Percentiles rank a stretch among this genome's conserved stretches.
These are phyloP conservation scores for Aphidius colemani DNA, from an alignment of 2,888 invertebrate genomes.

Conservation along the genomic window DNA sequence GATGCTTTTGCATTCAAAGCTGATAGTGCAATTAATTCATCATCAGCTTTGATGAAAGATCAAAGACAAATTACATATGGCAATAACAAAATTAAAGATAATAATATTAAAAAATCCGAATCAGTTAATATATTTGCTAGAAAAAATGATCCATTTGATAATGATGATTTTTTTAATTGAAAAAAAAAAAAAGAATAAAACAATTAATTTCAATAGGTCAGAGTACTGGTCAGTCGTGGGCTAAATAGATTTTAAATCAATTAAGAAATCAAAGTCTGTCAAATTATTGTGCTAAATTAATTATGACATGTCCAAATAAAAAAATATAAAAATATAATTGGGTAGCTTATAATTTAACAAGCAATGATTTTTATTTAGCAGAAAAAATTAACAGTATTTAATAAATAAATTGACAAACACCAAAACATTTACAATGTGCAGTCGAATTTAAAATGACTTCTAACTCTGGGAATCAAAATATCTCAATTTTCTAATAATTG, in stretches of 20 bases:
- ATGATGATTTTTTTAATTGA: constrained; percentile 79
- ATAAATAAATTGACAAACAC: too few relatives aligned
- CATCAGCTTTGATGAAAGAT: constrained; percentile 43
- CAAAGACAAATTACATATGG: constrained; percentile 58
- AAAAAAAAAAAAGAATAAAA: constrained; percentile 1
- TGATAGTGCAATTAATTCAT: constrained; percentile 52
- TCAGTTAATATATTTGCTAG: constrained; percentile 88
- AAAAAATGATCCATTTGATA: constrained; percentile 86
- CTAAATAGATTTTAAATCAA: background rate
- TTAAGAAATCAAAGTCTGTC: background rate
- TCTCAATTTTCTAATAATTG: too few relatives aligned
- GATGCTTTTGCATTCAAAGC: constrained; percentile 51
- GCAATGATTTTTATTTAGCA: too few relatives aligned
- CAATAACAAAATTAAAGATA: constrained; percentile 61
- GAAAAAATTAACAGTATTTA: too few relatives aligned
- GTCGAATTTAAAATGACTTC: too few relatives aligned
- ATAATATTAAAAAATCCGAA: constrained; percentile 82
- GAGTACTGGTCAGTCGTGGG: background rate
- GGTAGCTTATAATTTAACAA: too few relatives aligned
- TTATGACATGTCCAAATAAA: background rate
- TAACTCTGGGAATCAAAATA: too few relatives aligned
- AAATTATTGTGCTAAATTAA: background rate
- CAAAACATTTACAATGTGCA: too few relatives aligned
- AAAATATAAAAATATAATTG: background rate
- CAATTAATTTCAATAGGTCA: constrained; percentile 1